phyloP scores from a whole-genome alignment of 2,113 vertebrate species.

The Psophia crepitans region DNA sequence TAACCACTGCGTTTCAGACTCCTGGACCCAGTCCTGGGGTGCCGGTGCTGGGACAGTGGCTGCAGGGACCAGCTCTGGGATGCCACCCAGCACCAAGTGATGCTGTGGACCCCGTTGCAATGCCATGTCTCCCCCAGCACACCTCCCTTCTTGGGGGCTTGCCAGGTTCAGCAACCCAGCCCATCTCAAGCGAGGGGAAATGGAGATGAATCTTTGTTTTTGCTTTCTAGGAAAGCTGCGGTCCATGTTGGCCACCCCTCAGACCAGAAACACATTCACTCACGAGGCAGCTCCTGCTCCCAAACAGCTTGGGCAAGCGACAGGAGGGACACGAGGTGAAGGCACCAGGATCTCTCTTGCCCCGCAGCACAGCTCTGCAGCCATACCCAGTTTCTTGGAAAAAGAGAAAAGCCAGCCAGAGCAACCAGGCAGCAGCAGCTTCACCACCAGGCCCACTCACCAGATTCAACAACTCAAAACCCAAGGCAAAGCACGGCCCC shows the following conservation, averaged over 20 bases:
- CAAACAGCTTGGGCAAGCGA: background rate
- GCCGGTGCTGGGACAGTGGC: background rate
- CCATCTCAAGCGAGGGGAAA: accelerated
- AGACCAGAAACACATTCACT: accelerated
- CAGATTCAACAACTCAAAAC: background rate
- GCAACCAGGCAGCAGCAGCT: background rate
- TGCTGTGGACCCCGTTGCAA: accelerated
- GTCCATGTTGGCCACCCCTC: accelerated
- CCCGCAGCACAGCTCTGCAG: background rate
- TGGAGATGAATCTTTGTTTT: background rate
- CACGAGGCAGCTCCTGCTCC: background rate
- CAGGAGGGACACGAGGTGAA: background rate
- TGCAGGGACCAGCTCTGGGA: background rate
- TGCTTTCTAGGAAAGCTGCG: background rate
- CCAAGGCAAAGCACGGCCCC: background rate
- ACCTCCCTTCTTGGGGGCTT: too few relatives aligned
- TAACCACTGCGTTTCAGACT: background rate
- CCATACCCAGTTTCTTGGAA: background rate
- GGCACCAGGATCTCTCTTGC: accelerated
- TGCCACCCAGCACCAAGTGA: background rate
- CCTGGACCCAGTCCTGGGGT: background rate
- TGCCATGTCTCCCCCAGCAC: background rate
- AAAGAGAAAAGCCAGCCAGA: background rate
- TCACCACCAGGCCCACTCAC: accelerated
- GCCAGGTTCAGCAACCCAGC: background rate